Conservation (phyloP, 2,888 invertebrate genomes). For the Drosophila pseudotakahashii region DNA sequence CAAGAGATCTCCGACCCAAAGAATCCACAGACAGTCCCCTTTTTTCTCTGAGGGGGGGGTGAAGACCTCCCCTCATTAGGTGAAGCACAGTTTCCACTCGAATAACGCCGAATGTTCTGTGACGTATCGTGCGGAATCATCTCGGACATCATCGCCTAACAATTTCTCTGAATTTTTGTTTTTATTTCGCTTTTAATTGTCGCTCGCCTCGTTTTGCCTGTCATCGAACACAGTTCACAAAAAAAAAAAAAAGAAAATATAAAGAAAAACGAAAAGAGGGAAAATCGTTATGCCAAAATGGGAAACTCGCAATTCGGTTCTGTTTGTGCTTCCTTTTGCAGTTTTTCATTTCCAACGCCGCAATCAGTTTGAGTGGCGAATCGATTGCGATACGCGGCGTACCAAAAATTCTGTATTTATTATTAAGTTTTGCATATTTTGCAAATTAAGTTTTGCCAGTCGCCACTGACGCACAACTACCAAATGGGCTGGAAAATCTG, state of each 20-base stretch:
- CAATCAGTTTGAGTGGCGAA: constrained; percentile 18
- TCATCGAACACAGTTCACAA: constrained; percentile 55
- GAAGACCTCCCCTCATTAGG: constrained; percentile 38
- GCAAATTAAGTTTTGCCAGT: constrained; percentile 37
- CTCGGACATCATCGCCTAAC: constrained; percentile 55
- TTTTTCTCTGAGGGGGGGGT: not conserved
- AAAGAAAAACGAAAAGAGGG: not conserved
- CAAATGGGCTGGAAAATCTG: constrained; percentile 61
- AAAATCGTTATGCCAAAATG: constrained; percentile 42
- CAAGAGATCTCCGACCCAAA: constrained; percentile 1
- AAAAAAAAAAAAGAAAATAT: constrained; percentile 4
- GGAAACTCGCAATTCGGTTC: constrained; percentile 41
- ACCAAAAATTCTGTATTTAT: constrained; percentile 31
- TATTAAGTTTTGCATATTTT: constrained; percentile 44
- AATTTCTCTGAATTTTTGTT: constrained; percentile 40
- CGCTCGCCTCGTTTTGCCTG: constrained; percentile 70
- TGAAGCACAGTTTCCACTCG: constrained; percentile 76
- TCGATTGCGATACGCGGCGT: constrained; percentile 21
- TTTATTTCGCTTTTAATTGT: constrained; percentile 66
- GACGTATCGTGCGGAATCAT: constrained; percentile 72
- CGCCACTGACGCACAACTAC: constrained; percentile 51
- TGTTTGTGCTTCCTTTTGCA: constrained; percentile 43
- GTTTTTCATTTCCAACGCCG: constrained; percentile 25
- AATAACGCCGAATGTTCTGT: constrained; percentile 79
- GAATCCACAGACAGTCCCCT: constrained; percentile 3